Evolutionary conservation across 1,140 invertebrate genomes (phyloP).

Genomic region (Tribolium castaneum): DNA sequence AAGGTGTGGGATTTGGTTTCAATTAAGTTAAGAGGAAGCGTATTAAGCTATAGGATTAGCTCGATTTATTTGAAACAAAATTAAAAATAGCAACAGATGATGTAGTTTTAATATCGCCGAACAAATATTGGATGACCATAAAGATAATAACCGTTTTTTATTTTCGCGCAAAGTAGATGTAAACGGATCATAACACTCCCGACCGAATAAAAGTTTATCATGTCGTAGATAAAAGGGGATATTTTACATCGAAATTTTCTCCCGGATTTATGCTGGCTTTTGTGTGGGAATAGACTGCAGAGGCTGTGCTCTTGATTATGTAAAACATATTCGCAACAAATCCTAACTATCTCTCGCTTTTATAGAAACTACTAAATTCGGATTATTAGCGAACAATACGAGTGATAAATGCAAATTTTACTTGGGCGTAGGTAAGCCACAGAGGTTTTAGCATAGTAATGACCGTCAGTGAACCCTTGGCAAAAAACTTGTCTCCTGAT

Average conservation of each 20-base stretch:
- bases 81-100: background rate
- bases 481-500: background rate
- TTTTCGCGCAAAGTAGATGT: background rate
- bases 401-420: constrained; percentile 14
- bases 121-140: constrained; percentile 11
- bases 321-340: constrained; percentile 31
- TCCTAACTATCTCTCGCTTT: constrained; percentile 23
- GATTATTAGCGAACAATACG: constrained; percentile 19
- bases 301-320: constrained; percentile 24
- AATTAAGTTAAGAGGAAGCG: constrained; percentile 8
- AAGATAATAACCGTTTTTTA: background rate
- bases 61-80: background rate
- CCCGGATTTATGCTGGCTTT: constrained; percentile 1
- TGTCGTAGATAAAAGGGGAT: constrained; percentile 11
- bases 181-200: background rate
- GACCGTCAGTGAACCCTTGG: background rate
- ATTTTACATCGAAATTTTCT: constrained; percentile 26
- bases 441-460: background rate
- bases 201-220: constrained; percentile 19
- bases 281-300: background rate
- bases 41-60: background rate
- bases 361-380: constrained; percentile 27
- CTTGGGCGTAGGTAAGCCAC: background rate
- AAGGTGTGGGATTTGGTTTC: constrained; percentile 17
- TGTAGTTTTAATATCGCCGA: background rate